These are phyloP conservation scores for Polypterus bichir DNA, from an alignment of 2,113 vertebrate species.

Conservation along the genomic window DNA sequence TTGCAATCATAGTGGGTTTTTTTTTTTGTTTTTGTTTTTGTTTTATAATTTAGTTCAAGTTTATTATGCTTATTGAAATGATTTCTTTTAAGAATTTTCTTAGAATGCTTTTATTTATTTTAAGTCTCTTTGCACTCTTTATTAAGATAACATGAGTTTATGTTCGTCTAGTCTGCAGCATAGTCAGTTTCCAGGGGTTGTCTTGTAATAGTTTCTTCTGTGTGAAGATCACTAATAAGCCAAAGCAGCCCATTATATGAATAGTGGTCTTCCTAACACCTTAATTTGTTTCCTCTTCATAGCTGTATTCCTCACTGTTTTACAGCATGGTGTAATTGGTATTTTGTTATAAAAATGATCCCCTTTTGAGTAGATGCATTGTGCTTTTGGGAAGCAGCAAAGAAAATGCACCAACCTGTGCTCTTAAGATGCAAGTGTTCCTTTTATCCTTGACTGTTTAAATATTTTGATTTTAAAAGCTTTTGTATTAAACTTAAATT, in stretches of 20 bases:
- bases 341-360: too few species aligned
- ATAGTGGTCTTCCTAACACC: constrained; percentile 3
- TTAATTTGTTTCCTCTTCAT: too few species aligned
- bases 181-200: constrained; percentile 13
- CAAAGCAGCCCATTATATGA: constrained; percentile 19
- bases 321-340: too few species aligned
- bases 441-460: constrained; percentile 35
- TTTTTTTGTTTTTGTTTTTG: too few species aligned
- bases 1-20: too few species aligned
- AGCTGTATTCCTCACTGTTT: too few species aligned
- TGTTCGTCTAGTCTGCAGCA: constrained; percentile 20
- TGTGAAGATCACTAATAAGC: constrained; percentile 8
- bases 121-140: background rate
- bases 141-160: constrained; percentile 2
- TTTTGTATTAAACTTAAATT: constrained; percentile 62
- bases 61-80: too few species aligned
- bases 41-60: too few species aligned
- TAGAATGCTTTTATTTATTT: too few species aligned
- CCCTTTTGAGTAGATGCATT: too few species aligned
- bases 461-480: constrained; percentile 8
- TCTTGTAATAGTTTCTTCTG: constrained; percentile 6
- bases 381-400: constrained; percentile 43
- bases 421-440: constrained; percentile 79
- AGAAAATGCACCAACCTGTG: constrained; percentile 74
- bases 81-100: too few species aligned